These are phyloP conservation scores for Ascaphus truei DNA, from an alignment of 2,113 vertebrate species.

Conservation along the genomic window DNA sequence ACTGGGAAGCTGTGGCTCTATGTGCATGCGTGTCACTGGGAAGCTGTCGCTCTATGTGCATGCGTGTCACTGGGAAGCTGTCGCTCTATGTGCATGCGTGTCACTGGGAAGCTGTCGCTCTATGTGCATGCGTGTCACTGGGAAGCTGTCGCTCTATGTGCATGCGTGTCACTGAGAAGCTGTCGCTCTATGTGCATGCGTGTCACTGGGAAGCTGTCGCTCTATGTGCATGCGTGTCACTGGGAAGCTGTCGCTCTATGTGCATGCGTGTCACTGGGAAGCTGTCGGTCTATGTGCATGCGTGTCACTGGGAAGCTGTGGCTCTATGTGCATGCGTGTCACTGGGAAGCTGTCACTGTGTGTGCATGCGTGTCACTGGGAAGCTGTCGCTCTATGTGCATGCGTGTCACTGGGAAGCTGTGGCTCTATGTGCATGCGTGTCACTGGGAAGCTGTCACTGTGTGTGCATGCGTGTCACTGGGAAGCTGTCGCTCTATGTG, in stretches of 20 bases:
- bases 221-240: neutral
- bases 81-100: neutral
- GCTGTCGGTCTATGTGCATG: neutral
- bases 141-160: neutral
- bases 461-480: neutral
- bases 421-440: neutral
- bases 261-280: neutral
- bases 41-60: too few species aligned
- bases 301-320: neutral
- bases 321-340: too few species aligned
- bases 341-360: neutral
- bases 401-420: neutral
- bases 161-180: neutral
- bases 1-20: neutral
- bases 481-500: neutral
- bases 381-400: too few species aligned
- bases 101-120: neutral
- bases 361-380: neutral
- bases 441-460: neutral
- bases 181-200: too few species aligned
- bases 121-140: neutral
- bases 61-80: neutral
- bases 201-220: neutral
- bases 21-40: neutral
- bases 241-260: neutral